Base-by-base conservation (phyloP, 2,113 vertebrate species). In the Bothrops jararaca region DNA sequence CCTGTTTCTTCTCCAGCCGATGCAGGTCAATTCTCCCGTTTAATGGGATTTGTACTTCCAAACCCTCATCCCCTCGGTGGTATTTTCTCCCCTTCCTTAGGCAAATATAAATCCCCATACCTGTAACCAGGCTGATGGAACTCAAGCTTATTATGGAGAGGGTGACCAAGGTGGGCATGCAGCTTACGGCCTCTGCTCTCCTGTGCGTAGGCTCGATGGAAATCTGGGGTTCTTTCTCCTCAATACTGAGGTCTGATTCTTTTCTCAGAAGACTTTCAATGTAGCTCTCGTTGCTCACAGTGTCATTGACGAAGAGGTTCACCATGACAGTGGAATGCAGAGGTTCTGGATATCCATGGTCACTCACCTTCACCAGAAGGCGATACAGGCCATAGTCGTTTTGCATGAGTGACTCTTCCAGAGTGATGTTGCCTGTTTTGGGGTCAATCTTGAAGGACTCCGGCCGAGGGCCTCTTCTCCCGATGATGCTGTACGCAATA, bases 241-340 rank as follows among this genome's bases (percentile, higher is more conserved):
- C 99, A 85, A 99, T 96, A 53, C 98, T 99, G 92, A 99, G 98
- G 89, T 99, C 98, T 39, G 98, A 97, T 92, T 99, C 99, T 94
- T 98, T 98, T 94, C 98, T 98, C 92, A 99, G 97, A 91, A 99
- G 97, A 91, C 98, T 99, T 96, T 99, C 98, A 23, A 99, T 98
- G 91, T 99, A 99, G 93, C 98, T 99, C 96, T 99, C 99, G 1
- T 99, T 99, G 96, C 98, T 99, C 88, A 99, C 98, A 0, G 99
- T 99, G 92, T 99, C 99, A 86, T 99, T 99, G 89, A 99, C 99
- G 29, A 99, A 99, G 10, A 99, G 98, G 96, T 99, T 99, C 87
- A 99, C 99, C 98, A 99, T 98, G 50, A 99, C 97, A 0, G 98
- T 99, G 87, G 98, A 98, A 93, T 99, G 97, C 20, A 99, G 99